Percentiles rank a stretch among this genome's conserved stretches.
Evolutionary conservation across 1,140 invertebrate genomes (phyloP).

Genomic region (Camponotus floridanus): DNA sequence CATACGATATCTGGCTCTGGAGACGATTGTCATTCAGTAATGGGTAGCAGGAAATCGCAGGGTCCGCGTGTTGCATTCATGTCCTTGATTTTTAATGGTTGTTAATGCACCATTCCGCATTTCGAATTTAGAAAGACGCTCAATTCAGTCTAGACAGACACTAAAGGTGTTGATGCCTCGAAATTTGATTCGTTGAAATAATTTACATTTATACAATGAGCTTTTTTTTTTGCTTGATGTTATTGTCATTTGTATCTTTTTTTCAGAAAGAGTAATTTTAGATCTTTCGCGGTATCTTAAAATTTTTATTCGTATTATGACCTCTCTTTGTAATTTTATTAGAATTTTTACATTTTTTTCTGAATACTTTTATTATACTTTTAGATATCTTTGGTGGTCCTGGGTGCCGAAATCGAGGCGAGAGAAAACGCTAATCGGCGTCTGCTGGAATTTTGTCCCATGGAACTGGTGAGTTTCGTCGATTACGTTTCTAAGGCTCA

Average conservation of each 20-base stretch:
- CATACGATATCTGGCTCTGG: constrained; percentile 60
- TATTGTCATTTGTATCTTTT: constrained; percentile 13
- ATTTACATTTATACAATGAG: constrained; percentile 29
- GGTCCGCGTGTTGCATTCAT: constrained; percentile 47
- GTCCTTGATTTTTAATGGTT: constrained; percentile 74
- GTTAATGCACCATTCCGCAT: constrained; percentile 54
- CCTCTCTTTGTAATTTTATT: not conserved
- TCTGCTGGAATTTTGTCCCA: constrained; percentile 80
- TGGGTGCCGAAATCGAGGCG: constrained; percentile 78
- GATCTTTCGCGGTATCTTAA: not conserved
- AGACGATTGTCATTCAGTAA: constrained; percentile 71
- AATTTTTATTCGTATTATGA: not conserved
- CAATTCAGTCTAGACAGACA: not conserved
- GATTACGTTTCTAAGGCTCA: constrained; percentile 47
- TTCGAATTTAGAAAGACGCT: constrained; percentile 53
- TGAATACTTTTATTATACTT: constrained; percentile 24
- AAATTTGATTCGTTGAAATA: not conserved
- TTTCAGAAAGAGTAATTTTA: not conserved
- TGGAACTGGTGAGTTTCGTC: constrained; percentile 79
- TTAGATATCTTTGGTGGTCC: constrained; percentile 78
- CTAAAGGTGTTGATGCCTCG: constrained; percentile 23
- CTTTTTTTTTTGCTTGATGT: not conserved
- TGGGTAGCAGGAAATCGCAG: constrained; percentile 71
- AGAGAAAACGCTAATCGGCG: constrained; percentile 77
- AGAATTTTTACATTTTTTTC: not conserved